Evolutionary conservation across 2,113 vertebrate species (phyloP).

Genomic region (Tinamus guttatus): DNA sequence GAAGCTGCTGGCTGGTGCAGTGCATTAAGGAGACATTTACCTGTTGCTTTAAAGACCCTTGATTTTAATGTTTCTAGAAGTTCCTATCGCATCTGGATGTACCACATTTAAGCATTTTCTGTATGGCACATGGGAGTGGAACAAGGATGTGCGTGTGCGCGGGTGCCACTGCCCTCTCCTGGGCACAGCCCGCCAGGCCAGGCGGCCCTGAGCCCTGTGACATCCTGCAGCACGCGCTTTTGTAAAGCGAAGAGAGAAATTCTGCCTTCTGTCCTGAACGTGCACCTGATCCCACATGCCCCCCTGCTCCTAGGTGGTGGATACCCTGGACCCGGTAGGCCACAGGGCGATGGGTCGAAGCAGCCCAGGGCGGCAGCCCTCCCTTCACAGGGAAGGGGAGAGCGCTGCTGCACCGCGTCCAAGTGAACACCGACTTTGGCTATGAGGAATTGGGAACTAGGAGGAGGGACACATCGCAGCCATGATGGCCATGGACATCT

Average conservation of each 20-base stretch:
- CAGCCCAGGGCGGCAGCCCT: background rate
- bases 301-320: rapidly evolving
- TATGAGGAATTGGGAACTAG: background rate
- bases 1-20: constrained; percentile 19
- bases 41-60: constrained; percentile 62
- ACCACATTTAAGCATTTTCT: constrained; percentile 43
- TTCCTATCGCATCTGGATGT: constrained; percentile 44
- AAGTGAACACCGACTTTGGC: background rate
- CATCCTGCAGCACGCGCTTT: background rate
- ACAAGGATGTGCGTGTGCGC: background rate
- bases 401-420: background rate
- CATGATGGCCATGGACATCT: rapidly evolving
- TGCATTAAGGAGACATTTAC: constrained; percentile 42
- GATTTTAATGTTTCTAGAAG: constrained; percentile 70
- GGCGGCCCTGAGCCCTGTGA: background rate
- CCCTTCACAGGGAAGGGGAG: background rate
- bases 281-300: background rate
- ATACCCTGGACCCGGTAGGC: rapidly evolving
- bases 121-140: background rate
- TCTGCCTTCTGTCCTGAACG: background rate
- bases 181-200: constrained; percentile 1
- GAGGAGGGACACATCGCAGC: background rate
- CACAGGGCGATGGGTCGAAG: background rate
- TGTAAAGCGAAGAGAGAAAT: background rate
- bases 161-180: constrained; percentile 78